A percentile compares a stretch with the other conserved stretches of the same genome.
phyloP scores from a whole-genome alignment of 2,113 vertebrate species.

The Scortum barcoo region DNA sequence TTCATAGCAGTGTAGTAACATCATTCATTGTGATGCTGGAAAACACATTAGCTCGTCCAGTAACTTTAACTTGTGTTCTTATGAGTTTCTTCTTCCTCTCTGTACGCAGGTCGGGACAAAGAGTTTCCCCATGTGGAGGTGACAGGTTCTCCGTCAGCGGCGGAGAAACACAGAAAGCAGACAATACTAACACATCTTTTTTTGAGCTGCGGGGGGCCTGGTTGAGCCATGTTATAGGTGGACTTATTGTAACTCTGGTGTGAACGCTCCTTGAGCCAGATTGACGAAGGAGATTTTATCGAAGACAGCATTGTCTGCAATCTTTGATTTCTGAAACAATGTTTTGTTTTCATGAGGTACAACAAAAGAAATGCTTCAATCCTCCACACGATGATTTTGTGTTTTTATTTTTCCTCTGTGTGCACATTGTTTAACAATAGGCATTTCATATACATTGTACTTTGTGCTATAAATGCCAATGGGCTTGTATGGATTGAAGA shows the following conservation, averaged over 20 bases:
- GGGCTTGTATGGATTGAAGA: conserved; percentile 12
- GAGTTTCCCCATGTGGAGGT: conserved; percentile 89
- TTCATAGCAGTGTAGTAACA: not conserved
- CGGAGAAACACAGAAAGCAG: conserved; percentile 8
- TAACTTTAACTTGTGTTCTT: not conserved
- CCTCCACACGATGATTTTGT: conserved; percentile 1
- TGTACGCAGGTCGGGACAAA: conserved; percentile 82
- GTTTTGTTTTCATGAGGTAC: not conserved
- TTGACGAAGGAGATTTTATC: not conserved
- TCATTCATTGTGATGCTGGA: not conserved
- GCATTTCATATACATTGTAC: conserved; percentile 16
- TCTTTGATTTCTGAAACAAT: not conserved
- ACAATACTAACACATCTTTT: not conserved
- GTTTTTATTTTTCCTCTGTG: not conserved
- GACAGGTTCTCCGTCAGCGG: conserved; percentile 49
- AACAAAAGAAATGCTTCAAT: conserved; percentile 20
- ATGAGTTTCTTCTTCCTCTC: not conserved
- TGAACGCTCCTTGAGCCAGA: not conserved
- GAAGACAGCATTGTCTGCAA: not conserved
- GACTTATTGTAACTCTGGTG: not conserved
- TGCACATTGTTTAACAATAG: conserved; percentile 37
- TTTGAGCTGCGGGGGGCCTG: too few relatives aligned
- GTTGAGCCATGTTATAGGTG: not conserved
- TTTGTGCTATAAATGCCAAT: conserved; percentile 26
- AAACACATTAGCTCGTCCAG: not conserved